phyloP scores from a whole-genome alignment of 2,113 vertebrate genomes.

The Neotragus pygmaeus region DNA sequence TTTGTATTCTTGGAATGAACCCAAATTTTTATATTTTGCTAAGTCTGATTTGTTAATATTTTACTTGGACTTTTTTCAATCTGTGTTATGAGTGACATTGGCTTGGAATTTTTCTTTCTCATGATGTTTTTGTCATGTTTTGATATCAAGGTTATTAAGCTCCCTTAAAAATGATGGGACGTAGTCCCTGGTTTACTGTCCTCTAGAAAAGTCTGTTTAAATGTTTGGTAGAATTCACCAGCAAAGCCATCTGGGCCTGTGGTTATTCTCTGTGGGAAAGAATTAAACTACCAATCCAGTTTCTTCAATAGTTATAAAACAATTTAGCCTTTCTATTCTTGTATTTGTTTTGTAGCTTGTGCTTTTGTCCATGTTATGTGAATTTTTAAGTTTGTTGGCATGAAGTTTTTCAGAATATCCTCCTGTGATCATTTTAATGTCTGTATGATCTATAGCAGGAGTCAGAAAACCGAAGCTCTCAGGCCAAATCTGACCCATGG shows the following conservation, averaged over 20 bases:
- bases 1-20: background rate
- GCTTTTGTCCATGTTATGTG: background rate
- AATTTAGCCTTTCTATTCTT: slow-evolving; percentile 12
- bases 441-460: background rate
- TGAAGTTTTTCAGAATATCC: background rate
- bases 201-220: slow-evolving; percentile 44
- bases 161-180: slow-evolving; percentile 25
- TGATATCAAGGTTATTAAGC: slow-evolving; percentile 7
- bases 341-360: background rate
- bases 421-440: slow-evolving; percentile 5
- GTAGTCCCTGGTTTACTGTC: background rate
- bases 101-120: slow-evolving; percentile 11
- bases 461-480: background rate
- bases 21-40: slow-evolving; percentile 2
- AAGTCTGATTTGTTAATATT: slow-evolving; percentile 1
- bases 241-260: slow-evolving; percentile 34
- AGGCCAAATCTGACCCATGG: background rate
- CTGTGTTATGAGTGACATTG: background rate
- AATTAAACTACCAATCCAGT: slow-evolving; percentile 18
- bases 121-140: slow-evolving; percentile 39
- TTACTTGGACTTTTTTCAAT: slow-evolving; percentile 1
- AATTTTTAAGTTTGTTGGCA: background rate
- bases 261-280: slow-evolving; percentile 30
- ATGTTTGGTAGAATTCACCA: slow-evolving; percentile 20
- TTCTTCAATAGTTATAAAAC: slow-evolving; percentile 12